Percentiles rank a stretch among this genome's conserved stretches.
phyloP scores from a whole-genome alignment of 2,888 invertebrate species.

The Cantharis lateralis region DNA sequence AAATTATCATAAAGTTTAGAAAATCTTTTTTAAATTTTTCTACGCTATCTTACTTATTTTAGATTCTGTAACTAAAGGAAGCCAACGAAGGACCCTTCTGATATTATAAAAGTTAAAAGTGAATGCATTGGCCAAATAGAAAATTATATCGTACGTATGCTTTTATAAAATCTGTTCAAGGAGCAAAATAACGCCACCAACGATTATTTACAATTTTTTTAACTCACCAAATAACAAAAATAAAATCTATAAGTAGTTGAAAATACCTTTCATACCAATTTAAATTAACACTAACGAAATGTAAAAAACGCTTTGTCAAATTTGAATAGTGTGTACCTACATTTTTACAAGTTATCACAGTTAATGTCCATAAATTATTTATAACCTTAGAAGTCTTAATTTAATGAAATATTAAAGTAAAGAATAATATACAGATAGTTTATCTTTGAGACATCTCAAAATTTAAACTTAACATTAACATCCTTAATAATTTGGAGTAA shows the following conservation, averaged over 20 bases:
- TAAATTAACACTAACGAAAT: not conserved
- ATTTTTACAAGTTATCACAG: conserved; percentile 12
- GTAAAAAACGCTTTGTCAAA: not conserved
- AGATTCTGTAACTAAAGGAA: not conserved
- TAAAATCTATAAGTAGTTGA: not conserved
- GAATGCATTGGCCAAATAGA: not conserved
- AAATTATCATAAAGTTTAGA: not conserved
- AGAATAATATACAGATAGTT: not conserved
- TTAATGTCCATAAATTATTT: conserved; percentile 9
- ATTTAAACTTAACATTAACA: not conserved
- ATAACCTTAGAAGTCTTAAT: not conserved
- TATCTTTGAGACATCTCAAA: not conserved
- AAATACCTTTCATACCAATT: not conserved
- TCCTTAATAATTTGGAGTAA: not conserved
- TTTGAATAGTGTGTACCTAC: conserved; percentile 6
- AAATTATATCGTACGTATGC: not conserved
- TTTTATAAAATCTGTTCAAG: not conserved
- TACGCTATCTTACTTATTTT: not conserved
- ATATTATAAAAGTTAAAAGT: not conserved
- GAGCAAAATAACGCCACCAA: not conserved
- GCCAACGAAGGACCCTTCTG: not conserved
- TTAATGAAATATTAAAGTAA: not conserved
- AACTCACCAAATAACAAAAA: not conserved
- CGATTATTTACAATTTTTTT: not conserved
- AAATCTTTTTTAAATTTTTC: not conserved